These are phyloP conservation scores for Hypercompe scribonia DNA, from an alignment of 2,888 invertebrate genomes.

Conservation along the genomic window DNA sequence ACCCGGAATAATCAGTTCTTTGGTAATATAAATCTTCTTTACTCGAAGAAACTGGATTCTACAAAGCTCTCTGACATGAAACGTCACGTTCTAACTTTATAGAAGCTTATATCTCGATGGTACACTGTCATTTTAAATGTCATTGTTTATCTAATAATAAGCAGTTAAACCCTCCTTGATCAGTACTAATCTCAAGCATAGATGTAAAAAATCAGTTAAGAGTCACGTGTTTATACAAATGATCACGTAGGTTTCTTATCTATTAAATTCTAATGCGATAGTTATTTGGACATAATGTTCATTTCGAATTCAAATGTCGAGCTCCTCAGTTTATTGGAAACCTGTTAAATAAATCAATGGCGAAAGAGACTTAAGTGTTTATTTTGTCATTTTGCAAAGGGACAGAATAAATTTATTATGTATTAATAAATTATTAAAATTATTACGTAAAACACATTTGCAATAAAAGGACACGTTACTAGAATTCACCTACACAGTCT, in stretches of 20 bases:
- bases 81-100: neutral
- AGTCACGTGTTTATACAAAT: neutral
- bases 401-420: neutral
- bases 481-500: neutral
- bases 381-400: neutral
- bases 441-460: neutral
- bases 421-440: neutral
- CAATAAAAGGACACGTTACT: neutral
- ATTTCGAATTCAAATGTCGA: neutral
- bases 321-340: neutral
- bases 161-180: neutral
- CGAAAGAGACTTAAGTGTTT: neutral
- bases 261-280: neutral
- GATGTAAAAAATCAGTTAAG: neutral
- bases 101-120: neutral
- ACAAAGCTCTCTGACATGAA: neutral
- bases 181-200: neutral
- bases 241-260: constrained; percentile 9
- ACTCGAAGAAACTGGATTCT: neutral
- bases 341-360: constrained; percentile 6
- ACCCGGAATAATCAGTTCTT: neutral
- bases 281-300: constrained; percentile 7
- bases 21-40: neutral
- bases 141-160: neutral
- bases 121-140: neutral